Evolutionary conservation across 2,797 vertebrate species (phyloP).

Genomic region (Vultur gryphus): DNA sequence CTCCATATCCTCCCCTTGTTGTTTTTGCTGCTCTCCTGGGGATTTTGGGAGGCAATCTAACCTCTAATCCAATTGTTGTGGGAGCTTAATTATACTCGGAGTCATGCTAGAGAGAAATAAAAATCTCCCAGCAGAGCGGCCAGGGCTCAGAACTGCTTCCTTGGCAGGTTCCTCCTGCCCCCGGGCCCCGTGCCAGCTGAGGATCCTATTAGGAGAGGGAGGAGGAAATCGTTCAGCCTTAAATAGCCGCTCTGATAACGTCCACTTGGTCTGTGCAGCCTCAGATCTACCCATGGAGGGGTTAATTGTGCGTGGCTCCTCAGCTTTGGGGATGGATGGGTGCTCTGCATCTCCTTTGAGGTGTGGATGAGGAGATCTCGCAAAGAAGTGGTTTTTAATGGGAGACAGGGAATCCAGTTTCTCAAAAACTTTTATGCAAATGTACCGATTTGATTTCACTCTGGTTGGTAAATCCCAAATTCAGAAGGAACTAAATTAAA

Average conservation of each 20-base stretch:
- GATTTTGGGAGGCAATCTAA: background rate
- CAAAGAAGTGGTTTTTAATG: background rate
- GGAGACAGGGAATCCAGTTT: background rate
- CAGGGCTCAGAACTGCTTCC: background rate
- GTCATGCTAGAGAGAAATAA: background rate
- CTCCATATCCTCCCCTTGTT: background rate
- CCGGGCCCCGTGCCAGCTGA: background rate
- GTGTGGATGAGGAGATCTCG: background rate
- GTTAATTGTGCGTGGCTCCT: background rate
- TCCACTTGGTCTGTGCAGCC: background rate
- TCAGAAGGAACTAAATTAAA: background rate
- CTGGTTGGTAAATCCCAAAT: background rate
- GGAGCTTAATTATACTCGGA: background rate
- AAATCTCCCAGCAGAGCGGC: background rate
- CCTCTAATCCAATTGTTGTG: background rate
- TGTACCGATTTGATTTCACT: background rate
- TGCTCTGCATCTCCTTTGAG: background rate
- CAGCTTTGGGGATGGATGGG: background rate
- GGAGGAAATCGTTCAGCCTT: background rate
- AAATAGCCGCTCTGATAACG: background rate
- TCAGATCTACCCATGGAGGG: background rate
- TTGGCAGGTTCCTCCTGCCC: background rate
- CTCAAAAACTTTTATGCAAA: background rate
- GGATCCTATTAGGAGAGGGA: background rate
- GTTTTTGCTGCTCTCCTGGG: background rate